Evolutionary conservation across 1,140 invertebrate species (phyloP).

Genomic region (Linepithema humile): DNA sequence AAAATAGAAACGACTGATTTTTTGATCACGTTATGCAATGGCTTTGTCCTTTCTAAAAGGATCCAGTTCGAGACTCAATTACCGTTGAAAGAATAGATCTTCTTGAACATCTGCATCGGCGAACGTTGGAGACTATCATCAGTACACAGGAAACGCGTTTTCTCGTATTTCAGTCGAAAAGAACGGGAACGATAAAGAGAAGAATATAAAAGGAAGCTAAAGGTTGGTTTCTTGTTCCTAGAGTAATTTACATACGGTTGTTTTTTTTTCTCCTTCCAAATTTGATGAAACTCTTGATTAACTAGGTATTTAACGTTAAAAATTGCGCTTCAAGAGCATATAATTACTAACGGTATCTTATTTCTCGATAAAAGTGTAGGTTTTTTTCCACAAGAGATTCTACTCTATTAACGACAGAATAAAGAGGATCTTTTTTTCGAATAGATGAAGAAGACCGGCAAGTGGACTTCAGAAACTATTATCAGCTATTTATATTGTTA

Average conservation of each 20-base stretch:
- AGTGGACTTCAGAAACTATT: neutral
- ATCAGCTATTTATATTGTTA: neutral
- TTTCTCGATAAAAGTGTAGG: neutral
- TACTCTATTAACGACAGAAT: neutral
- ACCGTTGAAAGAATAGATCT: neutral
- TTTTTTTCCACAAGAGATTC: neutral
- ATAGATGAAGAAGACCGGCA: neutral
- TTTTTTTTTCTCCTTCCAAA: neutral
- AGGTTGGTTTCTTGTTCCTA: slow-evolving; percentile 17
- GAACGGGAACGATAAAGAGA: neutral
- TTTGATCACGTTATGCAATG: neutral
- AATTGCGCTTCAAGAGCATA: neutral
- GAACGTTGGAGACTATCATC: neutral
- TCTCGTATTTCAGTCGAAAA: neutral
- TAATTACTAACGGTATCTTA: neutral
- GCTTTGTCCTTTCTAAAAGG: neutral
- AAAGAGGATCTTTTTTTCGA: neutral
- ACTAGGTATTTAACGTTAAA: neutral
- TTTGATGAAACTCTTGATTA: slow-evolving; percentile 9
- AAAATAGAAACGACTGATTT: neutral
- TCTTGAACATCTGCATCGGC: neutral
- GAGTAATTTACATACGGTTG: neutral
- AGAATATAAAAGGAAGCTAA: neutral
- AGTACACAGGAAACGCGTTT: neutral
- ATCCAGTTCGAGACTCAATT: neutral